Evolutionary conservation across 2,888 invertebrate species (phyloP).

Genomic region (Alloplasta piceator): DNA sequence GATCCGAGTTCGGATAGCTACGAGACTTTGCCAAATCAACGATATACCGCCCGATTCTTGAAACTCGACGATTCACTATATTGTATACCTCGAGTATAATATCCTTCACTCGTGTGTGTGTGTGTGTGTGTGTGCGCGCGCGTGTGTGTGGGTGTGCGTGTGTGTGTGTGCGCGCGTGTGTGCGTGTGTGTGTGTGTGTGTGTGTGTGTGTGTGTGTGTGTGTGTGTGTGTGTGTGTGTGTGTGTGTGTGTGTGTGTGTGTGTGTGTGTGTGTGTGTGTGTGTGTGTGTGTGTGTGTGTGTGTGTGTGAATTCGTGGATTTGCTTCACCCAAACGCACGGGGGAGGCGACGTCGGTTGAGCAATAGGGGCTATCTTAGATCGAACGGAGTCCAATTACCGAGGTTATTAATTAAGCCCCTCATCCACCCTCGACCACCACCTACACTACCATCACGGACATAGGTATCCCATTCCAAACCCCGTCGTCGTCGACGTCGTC

Average conservation of each 20-base stretch:
- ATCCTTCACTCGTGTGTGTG: constrained; percentile 21
- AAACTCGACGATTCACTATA: constrained; percentile 40
- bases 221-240: too few species aligned
- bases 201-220: too few species aligned
- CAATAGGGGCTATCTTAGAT: constrained; percentile 78
- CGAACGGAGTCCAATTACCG: constrained; percentile 81
- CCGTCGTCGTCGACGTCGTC: constrained; percentile 44
- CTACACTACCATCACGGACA: constrained; percentile 26
- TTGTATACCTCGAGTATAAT: constrained; percentile 28
- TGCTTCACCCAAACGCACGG: constrained; percentile 49
- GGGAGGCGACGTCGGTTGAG: constrained; percentile 51
- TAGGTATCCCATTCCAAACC: constrained; percentile 63
- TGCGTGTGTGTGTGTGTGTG: too few species aligned
- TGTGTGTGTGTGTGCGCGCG: constrained; percentile 1
- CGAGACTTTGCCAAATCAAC: constrained; percentile 59
- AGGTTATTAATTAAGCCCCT: constrained; percentile 81
- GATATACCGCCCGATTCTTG: constrained; percentile 41
- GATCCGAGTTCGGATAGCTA: constrained; percentile 49
- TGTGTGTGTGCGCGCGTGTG: too few species aligned
- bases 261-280: too few species aligned
- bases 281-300: constrained; percentile 15
- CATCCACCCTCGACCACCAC: constrained; percentile 61
- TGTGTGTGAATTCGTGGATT: constrained; percentile 53
- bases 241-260: too few species aligned
- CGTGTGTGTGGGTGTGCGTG: too few species aligned